phyloP scores from a whole-genome alignment of 2,888 invertebrate species.

The Torymus auratus region DNA sequence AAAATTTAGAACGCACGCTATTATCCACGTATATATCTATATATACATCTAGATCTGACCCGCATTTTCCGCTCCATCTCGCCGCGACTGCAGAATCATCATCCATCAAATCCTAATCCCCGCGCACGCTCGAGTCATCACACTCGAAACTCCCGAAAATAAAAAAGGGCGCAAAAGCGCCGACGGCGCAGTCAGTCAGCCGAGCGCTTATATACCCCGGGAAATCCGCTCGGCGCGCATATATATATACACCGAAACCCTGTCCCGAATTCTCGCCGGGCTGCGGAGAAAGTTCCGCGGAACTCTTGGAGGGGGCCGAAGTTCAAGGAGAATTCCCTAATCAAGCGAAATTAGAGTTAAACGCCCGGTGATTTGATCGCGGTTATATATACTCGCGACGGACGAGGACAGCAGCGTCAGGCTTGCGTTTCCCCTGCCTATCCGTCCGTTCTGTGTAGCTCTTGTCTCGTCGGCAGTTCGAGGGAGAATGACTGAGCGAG shows the following conservation, averaged over 20 bases:
- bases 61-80: no score
- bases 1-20: no score
- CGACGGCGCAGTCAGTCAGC: not conserved
- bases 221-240: not conserved
- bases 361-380: slow-evolving; percentile 57
- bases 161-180: not conserved
- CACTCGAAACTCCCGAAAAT: not conserved
- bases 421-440: no score
- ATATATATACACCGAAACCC: not conserved
- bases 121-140: slow-evolving; percentile 3
- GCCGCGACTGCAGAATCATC: slow-evolving; percentile 44
- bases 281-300: slow-evolving; percentile 21
- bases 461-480: no score
- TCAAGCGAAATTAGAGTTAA: slow-evolving; percentile 52
- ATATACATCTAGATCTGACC: no score
- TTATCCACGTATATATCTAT: no score
- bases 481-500: no score
- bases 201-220: no score
- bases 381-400: slow-evolving; percentile 2
- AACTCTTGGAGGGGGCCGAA: not conserved
- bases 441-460: no score
- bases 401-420: no score
- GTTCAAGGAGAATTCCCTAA: slow-evolving; percentile 51
- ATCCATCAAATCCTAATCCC: slow-evolving; percentile 42
- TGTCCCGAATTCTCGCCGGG: slow-evolving; percentile 11